Percentiles rank a stretch among this genome's conserved stretches.
Conservation (phyloP, 2,797 vertebrate genomes). For the Sandelia bainsii region DNA sequence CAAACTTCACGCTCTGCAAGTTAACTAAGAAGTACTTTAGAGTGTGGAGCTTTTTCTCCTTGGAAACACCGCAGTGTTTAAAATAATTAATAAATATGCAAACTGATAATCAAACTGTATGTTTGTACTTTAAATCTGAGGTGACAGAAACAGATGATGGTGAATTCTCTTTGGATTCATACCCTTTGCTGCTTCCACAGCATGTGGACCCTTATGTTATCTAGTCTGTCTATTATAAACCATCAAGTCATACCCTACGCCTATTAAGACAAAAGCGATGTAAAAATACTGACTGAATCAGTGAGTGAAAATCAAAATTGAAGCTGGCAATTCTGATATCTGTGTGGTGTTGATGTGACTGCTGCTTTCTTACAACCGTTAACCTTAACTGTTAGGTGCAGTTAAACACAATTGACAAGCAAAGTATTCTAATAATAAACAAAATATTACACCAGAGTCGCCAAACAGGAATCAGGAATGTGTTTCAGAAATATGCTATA, state of each 20-base stretch:
- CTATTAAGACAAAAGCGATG: slow-evolving; percentile 53
- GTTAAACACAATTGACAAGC: slow-evolving; percentile 43
- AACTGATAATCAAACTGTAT: slow-evolving; percentile 40
- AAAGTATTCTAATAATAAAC: slow-evolving; percentile 35
- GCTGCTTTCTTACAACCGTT: slow-evolving; percentile 26
- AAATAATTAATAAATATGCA: slow-evolving; percentile 53
- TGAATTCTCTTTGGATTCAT: slow-evolving; percentile 56
- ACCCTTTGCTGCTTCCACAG: slow-evolving; percentile 35
- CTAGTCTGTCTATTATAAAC: slow-evolving; percentile 43
- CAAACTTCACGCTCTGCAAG: slow-evolving; percentile 9
- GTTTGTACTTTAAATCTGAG: slow-evolving; percentile 38
- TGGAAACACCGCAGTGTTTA: slow-evolving; percentile 24
- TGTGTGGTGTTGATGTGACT: slow-evolving; percentile 9
- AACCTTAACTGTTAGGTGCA: slow-evolving; percentile 26
- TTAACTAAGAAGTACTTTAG: slow-evolving; percentile 28
- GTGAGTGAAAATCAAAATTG: slow-evolving; percentile 36
- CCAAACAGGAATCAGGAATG: slow-evolving; percentile 43
- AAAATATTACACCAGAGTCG: slow-evolving; percentile 43
- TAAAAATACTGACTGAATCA: slow-evolving; percentile 60
- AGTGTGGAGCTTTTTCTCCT: slow-evolving; percentile 6
- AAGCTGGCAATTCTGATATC: slow-evolving; percentile 16
- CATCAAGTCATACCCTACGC: slow-evolving; percentile 35
- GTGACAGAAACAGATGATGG: slow-evolving; percentile 16
- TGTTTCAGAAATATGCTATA: slow-evolving; percentile 28
- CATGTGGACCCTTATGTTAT: slow-evolving; percentile 23